Evolutionary conservation across 2,888 invertebrate genomes (phyloP), one percentile per base, ranked within the genome.

Genomic region (Folsomia candida): DNA sequence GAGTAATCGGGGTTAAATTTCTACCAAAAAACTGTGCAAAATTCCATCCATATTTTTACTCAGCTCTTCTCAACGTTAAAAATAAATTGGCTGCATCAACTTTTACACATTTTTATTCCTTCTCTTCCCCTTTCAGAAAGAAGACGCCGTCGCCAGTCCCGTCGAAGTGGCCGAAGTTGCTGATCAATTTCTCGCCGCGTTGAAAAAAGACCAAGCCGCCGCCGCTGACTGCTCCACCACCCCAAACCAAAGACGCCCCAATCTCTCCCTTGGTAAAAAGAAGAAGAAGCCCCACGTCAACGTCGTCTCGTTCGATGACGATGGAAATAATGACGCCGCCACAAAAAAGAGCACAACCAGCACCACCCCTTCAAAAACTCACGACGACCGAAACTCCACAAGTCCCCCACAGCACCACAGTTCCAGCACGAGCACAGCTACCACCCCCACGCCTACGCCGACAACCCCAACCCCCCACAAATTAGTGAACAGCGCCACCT

Each of bases 281-380:
- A 86, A 85, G 79, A 87, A 85, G 81, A 87, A 87, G 82, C 86
- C 88, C 62, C 86, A 87, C 24, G 85, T 87, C n/a, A 87, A 89
- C 80, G 86, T 89, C 78, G 89, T 90, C 71, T 89, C 89, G 51
- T 90, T 90, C 83, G 89, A 89, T 81, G 88, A 89, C 69, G 88
- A 88, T 69, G 86, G 86, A 37, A 67, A 2, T 64, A 20, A 18
- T 4, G 4, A 18, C 4, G 6, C 54, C n/a, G 6, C 54, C 22
- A 18, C 11, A 54, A 4, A 4, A 14, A 18, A 54, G n/a, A 54
- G 18, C 20, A 14, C n/a, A 6, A 22, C 20, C 22, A 4, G 11
- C 54, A 6, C 6, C 4, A 47, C 47, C 9, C 9, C 9, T 9
- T 47, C 47, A n/a, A n/a, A n/a, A n/a, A n/a, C n/a, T n/a, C n/a